Evolutionary conservation across 2,113 vertebrate species (phyloP).

Genomic region (Eidolon helvum): DNA sequence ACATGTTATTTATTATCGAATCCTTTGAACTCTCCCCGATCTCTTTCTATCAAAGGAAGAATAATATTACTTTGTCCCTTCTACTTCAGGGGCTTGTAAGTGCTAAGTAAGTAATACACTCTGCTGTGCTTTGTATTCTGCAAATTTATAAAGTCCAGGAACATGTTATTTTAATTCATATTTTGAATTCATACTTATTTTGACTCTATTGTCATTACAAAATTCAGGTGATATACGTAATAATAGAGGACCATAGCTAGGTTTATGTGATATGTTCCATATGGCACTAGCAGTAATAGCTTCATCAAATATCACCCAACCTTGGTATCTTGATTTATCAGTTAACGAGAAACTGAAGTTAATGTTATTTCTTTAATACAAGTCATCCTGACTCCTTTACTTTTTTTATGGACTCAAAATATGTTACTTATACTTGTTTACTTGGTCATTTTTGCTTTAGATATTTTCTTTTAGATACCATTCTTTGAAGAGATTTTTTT

Average conservation of each 20-base stretch:
- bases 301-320: background rate
- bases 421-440: background rate
- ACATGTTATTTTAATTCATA: background rate
- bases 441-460: background rate
- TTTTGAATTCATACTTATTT: background rate
- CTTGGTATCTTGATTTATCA: background rate
- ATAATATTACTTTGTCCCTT: background rate
- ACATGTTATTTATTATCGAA: background rate
- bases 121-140: background rate
- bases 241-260: background rate
- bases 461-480: background rate
- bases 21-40: background rate
- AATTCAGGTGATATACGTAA: background rate
- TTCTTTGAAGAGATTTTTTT: background rate
- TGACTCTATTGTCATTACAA: background rate
- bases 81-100: fast-evolving
- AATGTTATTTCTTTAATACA: background rate
- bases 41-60: background rate
- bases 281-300: background rate
- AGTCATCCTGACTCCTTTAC: background rate
- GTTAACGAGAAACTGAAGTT: background rate
- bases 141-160: background rate
- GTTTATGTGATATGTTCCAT: background rate
- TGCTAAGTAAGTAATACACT: background rate
- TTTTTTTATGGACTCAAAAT: background rate